Base-by-base conservation (phyloP, 2,888 invertebrate genomes). In the Balanococcus diminutus region DNA sequence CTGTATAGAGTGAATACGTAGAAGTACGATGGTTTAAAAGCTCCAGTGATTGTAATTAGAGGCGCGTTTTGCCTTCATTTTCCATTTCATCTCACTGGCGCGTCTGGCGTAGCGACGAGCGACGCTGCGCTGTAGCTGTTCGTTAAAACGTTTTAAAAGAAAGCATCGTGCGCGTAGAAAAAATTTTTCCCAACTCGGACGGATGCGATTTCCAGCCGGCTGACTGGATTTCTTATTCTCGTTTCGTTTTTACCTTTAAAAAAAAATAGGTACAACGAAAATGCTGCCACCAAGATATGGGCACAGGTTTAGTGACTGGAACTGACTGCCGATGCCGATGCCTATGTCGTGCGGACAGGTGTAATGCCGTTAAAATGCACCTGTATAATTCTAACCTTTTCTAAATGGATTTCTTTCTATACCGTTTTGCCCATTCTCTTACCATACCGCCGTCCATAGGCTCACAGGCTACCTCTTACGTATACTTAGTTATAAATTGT, bases 321-420 rank as follows among this genome's bases (percentile, higher is more conserved):
- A 67, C 67, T 67, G 84, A 84, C 84, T 67, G 25, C 84, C 36
- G n/a, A n/a, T n/a, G n/a, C n/a, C n/a, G n/a, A n/a, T n/a, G n/a
- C n/a, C n/a, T n/a, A n/a, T n/a, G n/a, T n/a, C n/a, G 61, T 67
- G 72, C 84, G 72, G 84, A 84, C 84, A 84, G 84, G 84, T 84
- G 84, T 84, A 84, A 84, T 84, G 61, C n/a, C 42, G 84, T 72
- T 84, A 84, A 84, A 72, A 84, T 67, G 72, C 84, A 84, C 67
- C 84, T 84, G 84, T 84, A 84, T 72, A 42, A 67, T 72, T 79
- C 11, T 16, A 36, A 16, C 36, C 67, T 31, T 19, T 22, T 36
- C 32, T 79, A 36, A 28, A 79, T 79, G 28, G 75, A 79, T 79
- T 79, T 79, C 75, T 75, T 32, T 22, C 72, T 79, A 79, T 36